phyloP scores from a whole-genome alignment of 2,113 vertebrate species.

The Engraulis encrasicolus region DNA sequence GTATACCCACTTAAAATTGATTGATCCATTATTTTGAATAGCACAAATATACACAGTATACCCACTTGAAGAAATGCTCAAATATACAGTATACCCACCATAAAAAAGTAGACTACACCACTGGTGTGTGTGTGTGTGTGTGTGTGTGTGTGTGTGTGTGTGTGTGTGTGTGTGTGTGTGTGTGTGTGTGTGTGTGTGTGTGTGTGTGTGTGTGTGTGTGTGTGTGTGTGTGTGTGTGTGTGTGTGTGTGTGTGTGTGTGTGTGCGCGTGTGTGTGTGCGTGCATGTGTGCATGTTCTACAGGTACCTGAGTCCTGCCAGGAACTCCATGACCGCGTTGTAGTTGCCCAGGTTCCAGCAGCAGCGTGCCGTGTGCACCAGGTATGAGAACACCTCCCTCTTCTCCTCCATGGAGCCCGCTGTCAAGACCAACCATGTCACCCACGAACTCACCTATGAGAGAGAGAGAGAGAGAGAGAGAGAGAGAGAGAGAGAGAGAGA shows the following conservation, averaged over 20 bases:
- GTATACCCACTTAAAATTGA: too few species aligned
- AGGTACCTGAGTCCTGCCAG: conserved; percentile 94
- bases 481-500: too few species aligned
- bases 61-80: too few species aligned
- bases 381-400: conserved; percentile 95
- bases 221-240: too few species aligned
- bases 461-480: too few species aligned
- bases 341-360: conserved; percentile 99
- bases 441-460: conserved; percentile 91
- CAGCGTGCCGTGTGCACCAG: conserved; percentile 96
- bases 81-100: too few species aligned
- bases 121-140: neutral
- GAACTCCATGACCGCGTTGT: conserved; percentile 98
- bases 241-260: neutral
- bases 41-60: too few species aligned
- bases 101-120: too few species aligned
- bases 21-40: too few species aligned
- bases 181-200: too few species aligned
- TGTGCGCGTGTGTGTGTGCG: neutral
- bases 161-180: too few species aligned
- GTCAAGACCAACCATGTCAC: conserved; percentile 97
- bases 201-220: too few species aligned
- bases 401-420: conserved; percentile 97
- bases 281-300: neutral
- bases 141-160: neutral